Evolutionary conservation across 2,113 vertebrate genomes (phyloP).

Genomic region (Salvelinus namaycush): DNA sequence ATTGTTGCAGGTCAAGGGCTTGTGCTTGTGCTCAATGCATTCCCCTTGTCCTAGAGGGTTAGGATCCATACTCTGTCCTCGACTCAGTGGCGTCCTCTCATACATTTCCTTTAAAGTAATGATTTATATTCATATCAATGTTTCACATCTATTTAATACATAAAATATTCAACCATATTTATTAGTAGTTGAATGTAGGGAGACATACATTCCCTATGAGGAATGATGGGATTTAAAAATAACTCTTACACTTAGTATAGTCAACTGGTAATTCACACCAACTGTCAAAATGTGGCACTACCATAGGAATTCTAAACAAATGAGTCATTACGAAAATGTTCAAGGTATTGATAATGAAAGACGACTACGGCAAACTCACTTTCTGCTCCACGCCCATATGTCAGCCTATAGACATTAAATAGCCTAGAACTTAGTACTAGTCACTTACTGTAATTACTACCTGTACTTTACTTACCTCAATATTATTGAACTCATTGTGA

Average conservation of each 20-base stretch:
- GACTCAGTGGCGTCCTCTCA: constrained; percentile 56
- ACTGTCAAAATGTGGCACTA: not conserved
- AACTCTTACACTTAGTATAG: not conserved
- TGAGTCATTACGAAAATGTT: too few species aligned
- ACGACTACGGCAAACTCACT: too few species aligned
- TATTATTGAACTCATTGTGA: constrained; percentile 78
- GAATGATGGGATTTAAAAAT: too few species aligned
- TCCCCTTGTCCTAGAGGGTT: constrained; percentile 68
- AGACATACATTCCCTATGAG: too few species aligned
- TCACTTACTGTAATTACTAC: too few species aligned
- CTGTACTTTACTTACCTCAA: constrained; percentile 74
- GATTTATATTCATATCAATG: too few species aligned
- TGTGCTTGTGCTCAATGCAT: constrained; percentile 73
- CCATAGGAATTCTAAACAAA: not conserved
- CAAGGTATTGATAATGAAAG: too few species aligned
- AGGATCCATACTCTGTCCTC: constrained; percentile 64
- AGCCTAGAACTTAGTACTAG: not conserved
- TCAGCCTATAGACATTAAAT: not conserved
- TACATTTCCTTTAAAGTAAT: constrained; percentile 74
- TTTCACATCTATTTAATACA: too few species aligned
- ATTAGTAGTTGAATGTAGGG: too few species aligned
- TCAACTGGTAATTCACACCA: not conserved
- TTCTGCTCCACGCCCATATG: not conserved
- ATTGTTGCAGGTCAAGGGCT: constrained; percentile 66
- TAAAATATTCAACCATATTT: too few species aligned